Percentiles rank a stretch among this genome's conserved stretches.
Conservation (phyloP, 2,113 vertebrate species). For the Lampris megalopsis region DNA sequence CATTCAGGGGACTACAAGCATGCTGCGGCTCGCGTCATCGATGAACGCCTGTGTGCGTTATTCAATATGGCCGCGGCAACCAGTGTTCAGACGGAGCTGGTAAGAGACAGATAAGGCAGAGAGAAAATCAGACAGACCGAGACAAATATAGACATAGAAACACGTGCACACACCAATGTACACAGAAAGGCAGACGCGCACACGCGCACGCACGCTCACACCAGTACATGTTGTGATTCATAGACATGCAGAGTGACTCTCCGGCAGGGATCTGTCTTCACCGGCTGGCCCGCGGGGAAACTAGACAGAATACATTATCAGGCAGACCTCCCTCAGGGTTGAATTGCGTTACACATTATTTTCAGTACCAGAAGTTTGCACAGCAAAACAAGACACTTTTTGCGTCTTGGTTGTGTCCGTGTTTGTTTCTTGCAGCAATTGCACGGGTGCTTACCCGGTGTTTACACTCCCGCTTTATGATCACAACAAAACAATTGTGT, state of each 20-base stretch:
- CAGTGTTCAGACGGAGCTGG: neutral
- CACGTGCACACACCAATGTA: constrained; percentile 48
- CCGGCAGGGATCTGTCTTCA: constrained; percentile 78
- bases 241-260: constrained; percentile 66
- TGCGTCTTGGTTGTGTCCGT: constrained; percentile 46
- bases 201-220: constrained; percentile 45
- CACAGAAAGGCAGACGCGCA: constrained; percentile 4
- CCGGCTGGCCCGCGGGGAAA: constrained; percentile 68
- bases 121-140: constrained; percentile 25
- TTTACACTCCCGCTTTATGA: constrained; percentile 40
- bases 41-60: too few species aligned
- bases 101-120: constrained; percentile 44
- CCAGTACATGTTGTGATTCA: constrained; percentile 67
- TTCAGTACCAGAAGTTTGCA: constrained; percentile 47
- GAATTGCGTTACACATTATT: constrained; percentile 34
- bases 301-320: constrained; percentile 69
- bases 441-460: constrained; percentile 17
- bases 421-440: constrained; percentile 49
- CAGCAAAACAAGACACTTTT: constrained; percentile 74
- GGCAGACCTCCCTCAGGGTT: constrained; percentile 66
- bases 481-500: constrained; percentile 40
- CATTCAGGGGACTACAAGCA: too few species aligned
- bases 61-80: too few species aligned
- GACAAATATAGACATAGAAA: constrained; percentile 52
- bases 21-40: too few species aligned